Evolutionary conservation across 1,140 invertebrate genomes (phyloP).

Genomic region (Copidosoma floridanum): DNA sequence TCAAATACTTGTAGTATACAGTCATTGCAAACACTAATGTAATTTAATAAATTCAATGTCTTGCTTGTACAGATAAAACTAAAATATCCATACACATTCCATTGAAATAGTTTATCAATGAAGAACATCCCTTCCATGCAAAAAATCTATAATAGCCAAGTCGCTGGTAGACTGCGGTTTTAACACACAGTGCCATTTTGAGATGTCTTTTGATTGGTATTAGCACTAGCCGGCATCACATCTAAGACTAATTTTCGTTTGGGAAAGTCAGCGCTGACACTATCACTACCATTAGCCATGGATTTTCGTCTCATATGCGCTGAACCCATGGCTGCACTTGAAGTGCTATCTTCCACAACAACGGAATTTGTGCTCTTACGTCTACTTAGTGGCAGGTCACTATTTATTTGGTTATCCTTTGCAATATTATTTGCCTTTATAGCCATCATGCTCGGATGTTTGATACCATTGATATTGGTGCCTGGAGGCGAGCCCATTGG

Average conservation of each 20-base stretch:
- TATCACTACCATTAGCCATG: constrained; percentile 33
- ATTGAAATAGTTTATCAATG: constrained; percentile 25
- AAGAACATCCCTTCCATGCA: constrained; percentile 7
- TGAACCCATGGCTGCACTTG: background rate
- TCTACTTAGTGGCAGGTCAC: constrained; percentile 35
- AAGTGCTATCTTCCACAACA: constrained; percentile 17
- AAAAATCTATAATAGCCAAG: no score
- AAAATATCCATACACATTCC: constrained; percentile 30
- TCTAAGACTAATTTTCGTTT: constrained; percentile 46
- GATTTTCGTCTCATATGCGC: constrained; percentile 39
- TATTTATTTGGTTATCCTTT: constrained; percentile 20
- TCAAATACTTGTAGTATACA: no score
- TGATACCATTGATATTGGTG: constrained; percentile 32
- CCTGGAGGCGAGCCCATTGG: constrained; percentile 43
- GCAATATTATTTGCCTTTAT: constrained; percentile 2
- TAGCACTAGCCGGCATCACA: constrained; percentile 30
- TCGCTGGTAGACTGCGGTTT: no score
- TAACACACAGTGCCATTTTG: constrained; percentile 30
- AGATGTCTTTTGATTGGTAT: constrained; percentile 34
- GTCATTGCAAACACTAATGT: background rate
- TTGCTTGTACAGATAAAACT: background rate
- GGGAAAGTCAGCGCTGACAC: constrained; percentile 36
- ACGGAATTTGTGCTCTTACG: constrained; percentile 47
- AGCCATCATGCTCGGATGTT: constrained; percentile 40
- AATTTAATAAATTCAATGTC: background rate